These are phyloP conservation scores for Sebastes paucispinis DNA, from an alignment of 2,797 vertebrate genomes.

Conservation along the genomic window DNA sequence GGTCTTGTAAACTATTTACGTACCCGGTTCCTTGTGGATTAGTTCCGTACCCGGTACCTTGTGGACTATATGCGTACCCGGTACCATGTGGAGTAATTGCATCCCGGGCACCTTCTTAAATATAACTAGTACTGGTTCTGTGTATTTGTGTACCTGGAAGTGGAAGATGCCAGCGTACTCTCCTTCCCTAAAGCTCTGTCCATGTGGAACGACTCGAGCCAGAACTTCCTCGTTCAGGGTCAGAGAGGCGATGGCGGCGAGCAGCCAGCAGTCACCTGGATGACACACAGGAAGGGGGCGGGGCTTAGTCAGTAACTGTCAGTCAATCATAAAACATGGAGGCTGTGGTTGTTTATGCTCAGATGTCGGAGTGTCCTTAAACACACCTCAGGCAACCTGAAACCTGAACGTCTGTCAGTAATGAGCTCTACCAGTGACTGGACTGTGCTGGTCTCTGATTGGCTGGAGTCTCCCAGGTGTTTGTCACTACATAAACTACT, in stretches of 20 bases:
- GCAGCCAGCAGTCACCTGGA: conserved; percentile 93
- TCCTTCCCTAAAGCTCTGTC: conserved; percentile 86
- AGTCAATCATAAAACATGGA: background rate
- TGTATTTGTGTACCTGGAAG: conserved; percentile 83
- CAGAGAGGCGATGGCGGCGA: conserved; percentile 92
- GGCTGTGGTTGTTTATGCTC: background rate
- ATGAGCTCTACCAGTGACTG: too few relatives aligned
- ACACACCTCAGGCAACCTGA: background rate
- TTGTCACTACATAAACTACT: background rate
- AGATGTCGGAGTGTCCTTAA: background rate
- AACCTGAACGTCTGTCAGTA: background rate
- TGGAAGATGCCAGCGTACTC: conserved; percentile 92
- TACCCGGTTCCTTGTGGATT: too few relatives aligned
- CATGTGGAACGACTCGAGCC: conserved; percentile 84
- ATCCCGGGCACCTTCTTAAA: background rate
- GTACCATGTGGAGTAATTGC: too few relatives aligned
- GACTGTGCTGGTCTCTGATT: background rate
- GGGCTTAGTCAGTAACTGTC: background rate
- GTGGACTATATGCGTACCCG: too few relatives aligned
- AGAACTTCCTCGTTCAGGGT: conserved; percentile 89
- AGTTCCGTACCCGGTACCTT: rapidly evolving
- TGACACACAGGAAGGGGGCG: background rate
- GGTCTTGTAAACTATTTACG: too few relatives aligned
- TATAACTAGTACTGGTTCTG: too few relatives aligned
- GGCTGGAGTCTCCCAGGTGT: background rate